Percentiles rank a stretch among this genome's conserved stretches.
Conservation (phyloP, 2,113 vertebrate species). For the Loxodonta africana region DNA sequence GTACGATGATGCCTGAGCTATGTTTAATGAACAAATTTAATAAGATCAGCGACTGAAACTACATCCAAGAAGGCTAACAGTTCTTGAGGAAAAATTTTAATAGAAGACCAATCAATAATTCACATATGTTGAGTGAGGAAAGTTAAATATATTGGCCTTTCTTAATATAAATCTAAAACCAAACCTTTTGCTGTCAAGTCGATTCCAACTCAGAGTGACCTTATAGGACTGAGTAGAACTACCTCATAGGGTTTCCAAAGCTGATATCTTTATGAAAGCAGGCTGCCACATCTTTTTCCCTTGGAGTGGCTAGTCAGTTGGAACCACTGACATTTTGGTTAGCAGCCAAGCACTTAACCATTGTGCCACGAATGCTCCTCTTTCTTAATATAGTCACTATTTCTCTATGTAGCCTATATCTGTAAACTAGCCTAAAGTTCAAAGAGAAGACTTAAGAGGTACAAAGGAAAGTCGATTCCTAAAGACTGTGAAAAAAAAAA, state of each 20-base stretch:
- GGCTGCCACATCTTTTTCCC: too few relatives aligned
- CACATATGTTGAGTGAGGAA: neutral
- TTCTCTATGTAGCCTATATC: slow-evolving; percentile 1
- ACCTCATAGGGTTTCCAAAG: too few relatives aligned
- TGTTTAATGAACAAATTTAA: slow-evolving; percentile 62
- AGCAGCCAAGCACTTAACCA: too few relatives aligned
- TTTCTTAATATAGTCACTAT: neutral
- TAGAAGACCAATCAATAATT: slow-evolving; percentile 3
- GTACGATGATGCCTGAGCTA: slow-evolving; percentile 40
- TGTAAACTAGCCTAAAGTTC: neutral
- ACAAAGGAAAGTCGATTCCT: neutral
- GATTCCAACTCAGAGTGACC: too few relatives aligned
- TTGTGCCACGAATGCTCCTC: too few relatives aligned
- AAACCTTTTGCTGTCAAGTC: too few relatives aligned
- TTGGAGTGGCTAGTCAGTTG: too few relatives aligned
- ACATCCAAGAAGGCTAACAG: slow-evolving; percentile 19
- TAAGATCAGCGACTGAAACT: slow-evolving; percentile 38
- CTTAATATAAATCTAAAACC: neutral
- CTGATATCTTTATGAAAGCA: too few relatives aligned
- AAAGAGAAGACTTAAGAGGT: neutral
- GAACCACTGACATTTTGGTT: too few relatives aligned
- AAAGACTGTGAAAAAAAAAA: neutral
- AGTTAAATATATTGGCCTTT: neutral
- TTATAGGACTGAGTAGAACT: too few relatives aligned
- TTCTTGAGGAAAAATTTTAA: slow-evolving; percentile 19